Evolutionary conservation across 1,140 invertebrate genomes (phyloP), one percentile per base, ranked within the genome.

Genomic region (Coboldia fuscipes): DNA sequence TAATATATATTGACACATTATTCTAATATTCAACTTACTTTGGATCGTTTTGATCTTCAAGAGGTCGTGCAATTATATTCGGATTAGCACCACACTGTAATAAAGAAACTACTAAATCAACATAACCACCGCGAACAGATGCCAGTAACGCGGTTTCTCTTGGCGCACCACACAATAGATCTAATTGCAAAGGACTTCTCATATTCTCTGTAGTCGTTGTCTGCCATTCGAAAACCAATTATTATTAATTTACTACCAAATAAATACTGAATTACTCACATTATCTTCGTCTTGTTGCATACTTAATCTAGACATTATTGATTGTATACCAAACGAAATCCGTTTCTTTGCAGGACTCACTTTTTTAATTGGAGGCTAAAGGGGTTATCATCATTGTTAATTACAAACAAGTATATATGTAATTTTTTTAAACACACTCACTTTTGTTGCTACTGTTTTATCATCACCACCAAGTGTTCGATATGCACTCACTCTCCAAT

Each of bases 271-370:
- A n/a, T n/a, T n/a, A n/a, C n/a, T n/a, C 9, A 20, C 27, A 40
- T 37, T 43, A 34, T 45, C 45, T 26, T 32, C 41, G 26, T 43
- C 46, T 10, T 43, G 42, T 33, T 42, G 58, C 47, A 70, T 68
- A 50, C 72, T 82, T 24, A 90, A 55, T 43, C 76, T 76, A 5
- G 75, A 81, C 66, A 89, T 81, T 20, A 89, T 73, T 27, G 75
- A 74, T 42, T 85, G 81, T 40, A 90, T 88, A 2, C 83, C 81
- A 44, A 77, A 74, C 0, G 83, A 86, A 38, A 89, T 80, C 34
- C 77, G 65, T 39, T 69, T 65, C 14, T 74, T 69, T 0, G 75
- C 77, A 0, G 75, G n/a, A n/a, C n/a, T n/a, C n/a, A n/a, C 67
- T 44, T n/a, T n/a, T n/a, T n/a, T n/a, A n/a, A n/a, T n/a, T n/a